Evolutionary conservation across 1,140 invertebrate species (phyloP).

Genomic region (honey bee (Apis mellifera)): Amel_HAv3.1 CM009943.2:3305001-3305500

Average conservation of each 20-base stretch:
- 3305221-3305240: slow-evolving; percentile 22
- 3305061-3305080: slow-evolving; percentile 6
- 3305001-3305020: background rate
- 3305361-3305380: slow-evolving; percentile 40
- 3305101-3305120: slow-evolving; percentile 18
- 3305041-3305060: slow-evolving; percentile 18
- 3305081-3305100: background rate
- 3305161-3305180: slow-evolving; percentile 38
- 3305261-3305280: too few species aligned
- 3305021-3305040: slow-evolving; percentile 9
- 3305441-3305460: slow-evolving; percentile 79
- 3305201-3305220: slow-evolving; percentile 74
- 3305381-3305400: slow-evolving; percentile 30
- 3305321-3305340: slow-evolving; percentile 6
- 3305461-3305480: slow-evolving; percentile 79
- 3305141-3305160: slow-evolving; percentile 70
- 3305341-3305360: background rate
- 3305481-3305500: slow-evolving; percentile 76
- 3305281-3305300: slow-evolving; percentile 15
- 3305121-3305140: slow-evolving; percentile 66
- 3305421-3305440: slow-evolving; percentile 64
- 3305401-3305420: slow-evolving; percentile 31
- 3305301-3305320: slow-evolving; percentile 3
- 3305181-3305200: slow-evolving; percentile 69
- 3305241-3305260: background rate